Conservation (phyloP, 1,140 invertebrate genomes). For the Pseudomyrmex cubaensis region DNA sequence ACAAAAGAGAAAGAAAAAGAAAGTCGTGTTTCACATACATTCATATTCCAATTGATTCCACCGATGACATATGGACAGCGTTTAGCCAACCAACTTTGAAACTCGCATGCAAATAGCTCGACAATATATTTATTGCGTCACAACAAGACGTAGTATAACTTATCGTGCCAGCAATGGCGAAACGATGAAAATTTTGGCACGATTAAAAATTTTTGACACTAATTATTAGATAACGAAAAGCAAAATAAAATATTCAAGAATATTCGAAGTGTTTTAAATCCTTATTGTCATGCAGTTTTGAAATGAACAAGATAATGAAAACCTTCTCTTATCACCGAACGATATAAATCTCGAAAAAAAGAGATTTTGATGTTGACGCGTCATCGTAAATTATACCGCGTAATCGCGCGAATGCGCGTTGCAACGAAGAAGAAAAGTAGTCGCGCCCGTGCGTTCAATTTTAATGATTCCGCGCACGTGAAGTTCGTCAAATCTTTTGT, state of each 20-base stretch:
- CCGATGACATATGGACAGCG: constrained; percentile 37
- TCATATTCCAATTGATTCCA: constrained; percentile 14
- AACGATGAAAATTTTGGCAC: background rate
- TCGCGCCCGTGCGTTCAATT: background rate
- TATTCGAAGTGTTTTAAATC: background rate
- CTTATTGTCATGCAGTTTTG: too few relatives aligned
- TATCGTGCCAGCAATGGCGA: background rate
- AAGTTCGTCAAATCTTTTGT: too few relatives aligned
- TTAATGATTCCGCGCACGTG: background rate
- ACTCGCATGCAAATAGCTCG: constrained; percentile 40
- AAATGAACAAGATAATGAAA: too few relatives aligned
- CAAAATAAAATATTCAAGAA: background rate
- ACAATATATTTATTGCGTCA: constrained; percentile 57
- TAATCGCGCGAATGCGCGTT: constrained; percentile 26
- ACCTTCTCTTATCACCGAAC: background rate
- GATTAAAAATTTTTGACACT: too few relatives aligned
- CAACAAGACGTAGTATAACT: constrained; percentile 8
- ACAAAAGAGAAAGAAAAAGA: too few relatives aligned
- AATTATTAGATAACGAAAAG: background rate
- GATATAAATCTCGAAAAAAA: constrained; percentile 5
- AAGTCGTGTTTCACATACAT: constrained; percentile 11
- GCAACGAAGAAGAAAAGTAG: constrained; percentile 6
- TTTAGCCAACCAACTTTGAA: constrained; percentile 34
- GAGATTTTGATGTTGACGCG: constrained; percentile 5
- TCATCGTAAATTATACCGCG: constrained; percentile 29